Evolutionary conservation across 92 coral and sea anemone species (phyloP), one percentile per base, ranked within the genome.

Genomic region (Epizoanthus illoricatus): DNA sequence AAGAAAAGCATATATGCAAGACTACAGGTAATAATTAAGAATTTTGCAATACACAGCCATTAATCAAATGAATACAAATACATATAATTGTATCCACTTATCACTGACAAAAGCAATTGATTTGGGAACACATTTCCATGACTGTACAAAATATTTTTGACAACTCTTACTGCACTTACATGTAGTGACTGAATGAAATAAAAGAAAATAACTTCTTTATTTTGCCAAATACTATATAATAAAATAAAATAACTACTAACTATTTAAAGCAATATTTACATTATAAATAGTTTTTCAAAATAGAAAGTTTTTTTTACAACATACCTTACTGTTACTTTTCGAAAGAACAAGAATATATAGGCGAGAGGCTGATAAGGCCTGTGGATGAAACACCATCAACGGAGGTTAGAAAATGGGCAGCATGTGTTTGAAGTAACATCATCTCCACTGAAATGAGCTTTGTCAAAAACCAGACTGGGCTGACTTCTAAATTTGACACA

Each of bases 291-390:
- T 0, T 1, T 70, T 18, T 13, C 10, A 13, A 69, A 13, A 69
- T 19, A 20, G 18, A 67, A 15, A 16, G 23, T 39, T n/a, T n/a
- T n/a, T n/a, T n/a, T n/a, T n/a, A n/a, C n/a, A 8, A 28, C 28
- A 19, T 81, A 92, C 97, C 93, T 92, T 92, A 67, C 90, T 79
- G 40, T 85, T 89, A 67, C 86, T 81, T 86, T 90, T 92, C 61
- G 86, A 75, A 67, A 47, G 73, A 40, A 86, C 84, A 19, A 92
- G 84, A 9, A 86, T 84, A 80, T 92, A 90, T 40, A 92, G 72
- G 12, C 97, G 91, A 67, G 87, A 84, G 2, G 91, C 81, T 74
- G 97, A 92, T 19, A 90, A 81, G 24, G 97, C 97, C 97, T 92
- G 85, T 68, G 3, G 47, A 70, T 4, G n/a, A 5, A 70, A 4